Base-by-base conservation (phyloP, 2,888 invertebrate genomes). In the Disparrhopalites patrizii region DNA sequence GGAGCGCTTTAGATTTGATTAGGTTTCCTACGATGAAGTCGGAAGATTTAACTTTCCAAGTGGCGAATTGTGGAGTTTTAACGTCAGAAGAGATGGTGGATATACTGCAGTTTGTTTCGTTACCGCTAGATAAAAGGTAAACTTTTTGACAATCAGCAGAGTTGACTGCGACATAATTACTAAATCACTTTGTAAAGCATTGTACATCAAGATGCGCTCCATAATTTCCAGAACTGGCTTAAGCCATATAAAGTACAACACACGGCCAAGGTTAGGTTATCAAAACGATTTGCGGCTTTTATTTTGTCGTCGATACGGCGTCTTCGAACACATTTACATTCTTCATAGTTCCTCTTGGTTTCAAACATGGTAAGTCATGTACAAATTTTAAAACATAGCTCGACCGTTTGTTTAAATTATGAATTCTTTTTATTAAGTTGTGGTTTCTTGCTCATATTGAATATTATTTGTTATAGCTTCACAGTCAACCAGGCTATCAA, bases 1-100 rank as follows among this genome's bases (percentile, higher is more conserved):
- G 60, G 3, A 28, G 31, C 7, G 60, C 60, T 50, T 50, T 60
- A 1, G 60, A 50, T n/a, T 31, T 60, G 31, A 31, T 60, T n/a
- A 47, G 50, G 1, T 60, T 60, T 23, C 50, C 60, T 5, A 60
- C 60, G 13, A 60, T 60, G 60, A 60, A 60, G 23, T 50, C 31
- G 1, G 60, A 60, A 20, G 60, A 60, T 50, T 43, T 60, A 33
- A 60, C 60, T 3, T 60, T 60, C 28, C 60, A 60, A 31, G 60
- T 60, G 1, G 43, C 60, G 18, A 60, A 60, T 31, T 60, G 60
- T 60, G 60, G 60, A 20, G 18, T 60, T 15, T 23, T 60, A 2
- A 60, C 60, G 8, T 33, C 60, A 2, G 50, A 50, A 5, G 60
- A 60, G 33, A 50, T 60, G 60, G 60, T 60, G 3, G 60, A 60